These are phyloP conservation scores for Melitaea cinxia DNA, from an alignment of 1,140 invertebrate genomes.

Conservation along the genomic window DNA sequence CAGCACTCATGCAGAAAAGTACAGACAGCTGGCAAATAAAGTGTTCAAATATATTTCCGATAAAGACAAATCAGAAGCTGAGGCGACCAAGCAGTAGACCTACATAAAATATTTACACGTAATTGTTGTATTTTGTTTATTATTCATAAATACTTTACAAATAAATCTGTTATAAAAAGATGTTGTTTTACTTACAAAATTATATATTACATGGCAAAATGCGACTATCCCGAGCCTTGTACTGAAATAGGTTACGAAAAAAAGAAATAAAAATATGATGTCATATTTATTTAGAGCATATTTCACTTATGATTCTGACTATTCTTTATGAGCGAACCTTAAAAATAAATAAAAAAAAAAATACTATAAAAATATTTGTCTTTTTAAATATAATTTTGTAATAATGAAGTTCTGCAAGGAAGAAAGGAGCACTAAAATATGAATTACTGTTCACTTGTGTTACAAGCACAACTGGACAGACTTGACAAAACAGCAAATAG, in stretches of 20 bases:
- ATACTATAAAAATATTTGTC: slow-evolving; percentile 68
- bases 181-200: slow-evolving; percentile 43
- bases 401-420: slow-evolving; percentile 33
- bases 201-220: slow-evolving; percentile 45
- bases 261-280: slow-evolving; percentile 41
- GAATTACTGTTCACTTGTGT: slow-evolving; percentile 8
- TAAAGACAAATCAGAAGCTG: slow-evolving; percentile 61
- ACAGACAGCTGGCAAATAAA: slow-evolving; percentile 82
- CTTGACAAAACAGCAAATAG: slow-evolving; percentile 8
- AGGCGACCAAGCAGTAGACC: slow-evolving; percentile 48
- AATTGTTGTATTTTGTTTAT: slow-evolving; percentile 61
- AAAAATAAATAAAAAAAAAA: slow-evolving; percentile 65
- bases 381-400: slow-evolving; percentile 50
- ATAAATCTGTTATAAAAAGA: slow-evolving; percentile 60
- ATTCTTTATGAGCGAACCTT: slow-evolving; percentile 38
- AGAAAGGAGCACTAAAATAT: slow-evolving; percentile 13
- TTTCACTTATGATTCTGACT: slow-evolving; percentile 33
- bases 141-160: slow-evolving; percentile 63
- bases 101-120: slow-evolving; percentile 42
- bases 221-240: background rate
- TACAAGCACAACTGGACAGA: too few species aligned
- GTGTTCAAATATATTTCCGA: slow-evolving; percentile 79
- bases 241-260: slow-evolving; percentile 27
- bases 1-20: slow-evolving; percentile 82
- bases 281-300: slow-evolving; percentile 36